These are phyloP conservation scores for Desoria tigrina DNA, from an alignment of 2,888 invertebrate genomes.

Conservation along the genomic window DNA sequence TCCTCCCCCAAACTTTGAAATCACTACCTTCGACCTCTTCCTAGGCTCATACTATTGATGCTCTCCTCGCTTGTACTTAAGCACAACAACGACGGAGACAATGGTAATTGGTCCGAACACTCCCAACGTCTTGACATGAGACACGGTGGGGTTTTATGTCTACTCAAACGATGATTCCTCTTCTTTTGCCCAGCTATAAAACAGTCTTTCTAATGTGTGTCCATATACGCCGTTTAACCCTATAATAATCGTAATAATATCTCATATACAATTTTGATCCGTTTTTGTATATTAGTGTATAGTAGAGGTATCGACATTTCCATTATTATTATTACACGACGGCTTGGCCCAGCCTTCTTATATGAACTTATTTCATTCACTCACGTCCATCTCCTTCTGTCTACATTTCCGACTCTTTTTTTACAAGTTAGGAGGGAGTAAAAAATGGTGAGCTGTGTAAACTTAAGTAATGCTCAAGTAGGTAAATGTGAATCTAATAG, in stretches of 20 bases:
- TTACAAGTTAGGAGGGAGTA: no score
- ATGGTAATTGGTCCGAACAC: slow-evolving; percentile 5
- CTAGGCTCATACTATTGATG: no score
- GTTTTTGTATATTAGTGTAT: no score
- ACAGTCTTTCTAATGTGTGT: neutral
- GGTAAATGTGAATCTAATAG: slow-evolving; percentile 17
- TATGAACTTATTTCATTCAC: slow-evolving; percentile 5
- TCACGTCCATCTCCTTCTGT: slow-evolving; percentile 1
- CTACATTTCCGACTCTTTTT: no score
- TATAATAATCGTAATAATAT: no score
- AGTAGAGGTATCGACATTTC: neutral
- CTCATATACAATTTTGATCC: neutral
- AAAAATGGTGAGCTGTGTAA: no score
- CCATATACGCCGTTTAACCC: neutral
- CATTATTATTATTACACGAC: slow-evolving; percentile 5
- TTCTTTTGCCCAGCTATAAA: neutral
- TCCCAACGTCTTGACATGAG: slow-evolving; percentile 8
- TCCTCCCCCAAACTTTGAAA: neutral
- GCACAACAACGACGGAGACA: neutral
- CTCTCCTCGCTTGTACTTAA: no score
- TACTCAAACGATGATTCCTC: neutral
- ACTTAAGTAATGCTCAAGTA: neutral
- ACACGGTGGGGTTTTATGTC: slow-evolving; percentile 8
- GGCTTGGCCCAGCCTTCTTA: neutral
- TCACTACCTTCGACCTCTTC: no score